Percentiles rank a stretch among this genome's conserved stretches.
Evolutionary conservation across 2,113 vertebrate species (phyloP).

Genomic region (Syrrhaptes paradoxus): DNA sequence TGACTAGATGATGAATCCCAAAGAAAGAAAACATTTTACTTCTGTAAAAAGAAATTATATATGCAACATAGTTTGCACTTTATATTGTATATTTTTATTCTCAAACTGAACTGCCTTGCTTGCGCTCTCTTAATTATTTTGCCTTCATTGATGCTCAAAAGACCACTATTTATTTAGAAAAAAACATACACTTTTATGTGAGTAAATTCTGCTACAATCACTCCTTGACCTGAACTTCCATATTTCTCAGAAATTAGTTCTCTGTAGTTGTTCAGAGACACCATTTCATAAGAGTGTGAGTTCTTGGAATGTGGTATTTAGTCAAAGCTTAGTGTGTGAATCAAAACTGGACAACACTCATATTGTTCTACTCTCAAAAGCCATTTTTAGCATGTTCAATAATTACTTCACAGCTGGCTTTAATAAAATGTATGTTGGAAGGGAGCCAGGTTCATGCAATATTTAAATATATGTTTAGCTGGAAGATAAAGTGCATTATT

Average conservation of each 20-base stretch:
- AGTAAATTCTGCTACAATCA: neutral
- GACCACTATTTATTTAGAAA: neutral
- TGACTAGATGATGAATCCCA: neutral
- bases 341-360: neutral
- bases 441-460: neutral
- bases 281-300: neutral
- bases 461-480: constrained; percentile 12
- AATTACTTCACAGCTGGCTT: constrained; percentile 33
- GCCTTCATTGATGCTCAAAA: neutral
- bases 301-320: constrained; percentile 3
- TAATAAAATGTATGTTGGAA: constrained; percentile 14
- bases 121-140: neutral
- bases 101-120: neutral
- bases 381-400: constrained; percentile 14
- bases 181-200: neutral
- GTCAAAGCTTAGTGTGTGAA: neutral
- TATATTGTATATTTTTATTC: neutral
- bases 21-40: neutral
- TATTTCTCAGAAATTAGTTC: constrained; percentile 20
- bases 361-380: constrained; percentile 12
- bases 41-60: neutral
- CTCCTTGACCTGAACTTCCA: constrained; percentile 38
- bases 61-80: neutral
- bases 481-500: neutral
- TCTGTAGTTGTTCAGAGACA: constrained; percentile 1